Base-by-base conservation (phyloP, 2,113 vertebrate genomes). In the Tricholaema leucomelas region DNA sequence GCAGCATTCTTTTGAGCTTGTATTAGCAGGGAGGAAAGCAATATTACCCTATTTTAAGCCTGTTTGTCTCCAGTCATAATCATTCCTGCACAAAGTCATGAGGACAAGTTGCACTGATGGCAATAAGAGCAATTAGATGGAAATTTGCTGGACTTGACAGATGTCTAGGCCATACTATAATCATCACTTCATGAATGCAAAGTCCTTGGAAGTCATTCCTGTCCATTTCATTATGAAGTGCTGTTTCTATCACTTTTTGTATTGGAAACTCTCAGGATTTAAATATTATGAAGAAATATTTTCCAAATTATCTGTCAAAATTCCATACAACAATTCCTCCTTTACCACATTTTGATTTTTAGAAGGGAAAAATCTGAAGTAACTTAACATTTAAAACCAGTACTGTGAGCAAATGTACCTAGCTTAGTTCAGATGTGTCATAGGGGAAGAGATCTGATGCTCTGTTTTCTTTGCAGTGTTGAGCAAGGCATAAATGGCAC, bases 101-200 rank as follows among this genome's bases (percentile, higher is more conserved):
- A 65, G 11, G 24, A 23, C 12, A 66, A 54, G 30, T 59, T 61
- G 8, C 2, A 21, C 15, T 83, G 23, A 16, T 17, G 24, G 27
- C 50, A 80, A 33, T 65, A 59, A 19, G 17, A 83, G 6, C 6
- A 77, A 63, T 40, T 25, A 7, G 12, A 46, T 16, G 70, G 70
- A 91, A 74, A 65, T 12, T 44, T 66, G 4, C 2, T 72, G 33
- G 44, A 64, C 33, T 40, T 59, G 0, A 17, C 3, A 4, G 21
- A 38, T 70, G 16, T 38, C 33, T 48, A 54, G 12, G 15, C 36
- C 6, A 6, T 31, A 28, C 6, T 0, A 0, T 54, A 75, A 54
- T 77, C 14, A 8, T 12, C 0, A 2, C 30, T 12, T 82, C 9
- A 23, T 13, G 27, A 86, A 52, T 54, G 31, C 20, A 71, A 77